phyloP scores from a whole-genome alignment of 2,888 invertebrate species.

The Nowickia ferox region DNA sequence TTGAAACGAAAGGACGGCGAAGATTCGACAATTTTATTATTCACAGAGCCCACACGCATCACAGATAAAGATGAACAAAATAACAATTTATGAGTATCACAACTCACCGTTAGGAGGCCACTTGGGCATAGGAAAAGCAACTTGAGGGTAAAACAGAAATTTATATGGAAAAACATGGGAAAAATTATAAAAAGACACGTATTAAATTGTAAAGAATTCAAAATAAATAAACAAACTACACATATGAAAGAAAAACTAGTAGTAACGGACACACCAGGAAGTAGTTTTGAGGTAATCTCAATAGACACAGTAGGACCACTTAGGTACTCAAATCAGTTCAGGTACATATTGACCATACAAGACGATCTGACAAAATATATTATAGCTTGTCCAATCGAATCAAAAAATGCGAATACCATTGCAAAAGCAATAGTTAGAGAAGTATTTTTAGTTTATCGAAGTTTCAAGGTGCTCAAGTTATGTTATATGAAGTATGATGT shows the following conservation, averaged over 20 bases:
- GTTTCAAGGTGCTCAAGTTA: background rate
- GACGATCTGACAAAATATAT: too few species aligned
- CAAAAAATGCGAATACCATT: too few species aligned
- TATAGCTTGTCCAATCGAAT: too few species aligned
- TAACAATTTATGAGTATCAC: background rate
- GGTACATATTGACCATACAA: too few species aligned
- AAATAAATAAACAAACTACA: background rate
- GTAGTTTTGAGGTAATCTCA: background rate
- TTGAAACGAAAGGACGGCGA: background rate
- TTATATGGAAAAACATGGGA: background rate
- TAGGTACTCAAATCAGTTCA: too few species aligned
- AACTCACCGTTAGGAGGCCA: background rate
- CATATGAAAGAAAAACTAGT: background rate
- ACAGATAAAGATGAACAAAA: background rate
- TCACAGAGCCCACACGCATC: background rate
- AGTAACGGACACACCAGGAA: background rate
- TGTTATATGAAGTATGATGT: background rate
- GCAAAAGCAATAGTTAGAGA: too few species aligned
- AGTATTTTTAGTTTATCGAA: too few species aligned
- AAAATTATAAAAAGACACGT: slow-evolving; percentile 1
- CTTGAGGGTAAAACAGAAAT: background rate
- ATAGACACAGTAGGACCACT: background rate
- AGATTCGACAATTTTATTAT: background rate
- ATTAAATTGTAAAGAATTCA: background rate
- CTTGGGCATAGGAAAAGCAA: background rate